Conservation (phyloP, 2,113 vertebrate genomes). For the Labeo catla region DNA sequence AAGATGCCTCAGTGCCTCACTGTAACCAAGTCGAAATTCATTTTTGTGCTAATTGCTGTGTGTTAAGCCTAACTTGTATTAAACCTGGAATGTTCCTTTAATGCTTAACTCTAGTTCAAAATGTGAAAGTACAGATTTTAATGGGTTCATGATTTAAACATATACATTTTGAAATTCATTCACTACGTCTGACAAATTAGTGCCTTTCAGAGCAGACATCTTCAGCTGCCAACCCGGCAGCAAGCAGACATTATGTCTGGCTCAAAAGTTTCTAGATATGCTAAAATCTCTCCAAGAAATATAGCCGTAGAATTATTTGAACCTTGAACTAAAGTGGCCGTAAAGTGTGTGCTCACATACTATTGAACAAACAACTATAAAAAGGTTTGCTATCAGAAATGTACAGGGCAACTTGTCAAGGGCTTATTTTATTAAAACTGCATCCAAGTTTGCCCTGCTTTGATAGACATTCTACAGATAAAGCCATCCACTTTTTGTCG, state of each 20-base stretch:
- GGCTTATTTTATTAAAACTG: neutral
- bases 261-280: neutral
- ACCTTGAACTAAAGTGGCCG: neutral
- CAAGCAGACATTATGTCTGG: neutral
- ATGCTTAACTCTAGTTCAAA: neutral
- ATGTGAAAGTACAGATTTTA: neutral
- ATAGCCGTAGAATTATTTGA: neutral
- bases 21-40: neutral
- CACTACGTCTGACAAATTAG: neutral
- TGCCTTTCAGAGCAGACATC: neutral
- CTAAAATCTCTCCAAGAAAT: constrained; percentile 7
- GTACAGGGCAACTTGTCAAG: neutral
- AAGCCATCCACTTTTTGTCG: neutral
- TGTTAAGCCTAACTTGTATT: neutral
- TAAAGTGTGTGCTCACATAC: neutral
- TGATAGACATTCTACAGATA: constrained; percentile 3
- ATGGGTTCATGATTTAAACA: constrained; percentile 16
- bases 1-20: neutral
- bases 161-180: neutral
- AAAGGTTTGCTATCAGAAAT: neutral
- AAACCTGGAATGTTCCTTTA: neutral
- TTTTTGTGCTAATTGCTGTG: neutral
- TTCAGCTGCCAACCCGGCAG: neutral
- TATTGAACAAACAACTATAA: neutral
- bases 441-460: neutral